These are phyloP conservation scores for Tenthredo amoena DNA, from an alignment of 2,888 invertebrate species.

Conservation along the genomic window DNA sequence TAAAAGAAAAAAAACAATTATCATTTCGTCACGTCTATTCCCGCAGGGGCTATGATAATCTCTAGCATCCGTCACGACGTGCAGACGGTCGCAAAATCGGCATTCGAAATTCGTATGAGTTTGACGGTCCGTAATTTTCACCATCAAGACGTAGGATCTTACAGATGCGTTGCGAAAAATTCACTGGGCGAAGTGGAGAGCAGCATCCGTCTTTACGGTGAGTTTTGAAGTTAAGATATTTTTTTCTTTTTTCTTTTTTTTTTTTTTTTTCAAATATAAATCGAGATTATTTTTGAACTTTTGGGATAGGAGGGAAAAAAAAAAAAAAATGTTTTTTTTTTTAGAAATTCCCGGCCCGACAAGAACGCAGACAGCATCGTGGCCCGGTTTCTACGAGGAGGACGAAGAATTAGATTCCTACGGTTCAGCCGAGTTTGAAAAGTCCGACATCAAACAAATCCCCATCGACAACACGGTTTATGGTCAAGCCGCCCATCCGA, in stretches of 20 bases:
- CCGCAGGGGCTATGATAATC: slow-evolving; percentile 91
- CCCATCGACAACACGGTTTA: slow-evolving; percentile 73
- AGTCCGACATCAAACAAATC: slow-evolving; percentile 66
- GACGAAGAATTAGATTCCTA: slow-evolving; percentile 81
- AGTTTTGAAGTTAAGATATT: slow-evolving; percentile 71
- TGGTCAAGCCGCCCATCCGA: slow-evolving; percentile 68
- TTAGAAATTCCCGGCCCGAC: slow-evolving; percentile 89
- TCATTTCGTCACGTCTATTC: neutral
- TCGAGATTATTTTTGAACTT: neutral
- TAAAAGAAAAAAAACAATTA: neutral
- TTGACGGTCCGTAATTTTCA: slow-evolving; percentile 88
- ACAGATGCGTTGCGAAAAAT: slow-evolving; percentile 87
- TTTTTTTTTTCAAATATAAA: slow-evolving; percentile 48
- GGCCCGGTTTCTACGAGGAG: slow-evolving; percentile 83
- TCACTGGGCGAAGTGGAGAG: slow-evolving; percentile 81
- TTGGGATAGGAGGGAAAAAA: neutral
- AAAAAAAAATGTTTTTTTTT: too few relatives aligned
- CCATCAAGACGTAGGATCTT: slow-evolving; percentile 88
- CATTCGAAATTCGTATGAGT: slow-evolving; percentile 91
- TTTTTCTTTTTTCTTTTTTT: slow-evolving; percentile 54
- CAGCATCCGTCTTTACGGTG: slow-evolving; percentile 92
- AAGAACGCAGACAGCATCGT: slow-evolving; percentile 66
- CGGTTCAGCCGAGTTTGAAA: slow-evolving; percentile 70
- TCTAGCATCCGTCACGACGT: slow-evolving; percentile 90
- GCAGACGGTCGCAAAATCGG: slow-evolving; percentile 82